Base-by-base conservation (phyloP, 92 coral and sea anemone genomes). In the Blastomussa wellsi region DNA sequence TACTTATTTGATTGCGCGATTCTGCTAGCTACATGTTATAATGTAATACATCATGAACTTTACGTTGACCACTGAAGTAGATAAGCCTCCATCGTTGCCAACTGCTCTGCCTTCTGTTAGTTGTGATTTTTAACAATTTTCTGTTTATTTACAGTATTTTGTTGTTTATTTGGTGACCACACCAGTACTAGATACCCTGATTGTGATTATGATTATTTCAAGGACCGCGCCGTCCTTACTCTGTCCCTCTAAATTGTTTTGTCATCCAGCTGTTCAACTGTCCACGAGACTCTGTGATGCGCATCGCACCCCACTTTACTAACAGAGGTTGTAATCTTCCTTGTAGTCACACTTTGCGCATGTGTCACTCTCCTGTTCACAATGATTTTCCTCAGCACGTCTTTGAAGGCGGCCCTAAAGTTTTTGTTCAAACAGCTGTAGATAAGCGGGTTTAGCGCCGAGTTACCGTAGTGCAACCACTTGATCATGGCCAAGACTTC, bases 361-460 rank as follows among this genome's bases (percentile, higher is more conserved):
- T 42, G 74, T 22, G 49, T 47, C 48, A 82, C 38, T 72, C 78
- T 37, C 53, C 78, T 51, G 33, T 51, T 82, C 55, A 59, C 35
- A 60, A 11, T 26, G 47, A 49, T 76, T 10, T 78, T 76, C 49
- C 20, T 64, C 33, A 88, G 55, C 15, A 88, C 79, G 41, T 64
- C 88, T 76, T 86, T 90, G 77, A 94, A 92, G 29, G 94, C 87
- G 10, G 87, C 84, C 64, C 95, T 82, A 71, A 92, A 94, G 49
- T 90, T 82, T 38, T 55, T 88, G 88, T 94, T 94, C 41, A 92
- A 72, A 73, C 95, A 90, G 70, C 96, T 87, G 78, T 94, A 94
- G 38, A 94, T 86, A 35, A 94, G 55, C 32, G 98, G 98, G 75
- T 94, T 94, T 68, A 88, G 78, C 12, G 95, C 95, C 76, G 93